Evolutionary conservation across 2,113 vertebrate species (phyloP).

Genomic region (Beaufortia kweichowensis): DNA sequence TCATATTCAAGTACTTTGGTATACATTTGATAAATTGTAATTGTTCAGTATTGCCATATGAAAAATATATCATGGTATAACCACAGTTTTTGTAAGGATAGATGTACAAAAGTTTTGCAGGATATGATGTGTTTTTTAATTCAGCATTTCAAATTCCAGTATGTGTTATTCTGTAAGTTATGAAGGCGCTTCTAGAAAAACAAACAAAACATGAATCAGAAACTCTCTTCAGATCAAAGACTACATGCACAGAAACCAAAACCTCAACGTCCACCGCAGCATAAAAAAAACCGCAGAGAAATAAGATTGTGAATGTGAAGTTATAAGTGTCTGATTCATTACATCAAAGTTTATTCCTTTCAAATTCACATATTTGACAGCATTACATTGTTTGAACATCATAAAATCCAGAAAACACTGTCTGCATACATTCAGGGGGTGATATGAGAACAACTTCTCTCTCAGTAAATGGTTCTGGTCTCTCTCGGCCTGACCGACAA

Average conservation of each 20-base stretch:
- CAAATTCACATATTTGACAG: background rate
- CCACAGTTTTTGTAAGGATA: no score
- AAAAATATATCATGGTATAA: no score
- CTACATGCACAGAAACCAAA: constrained; percentile 3
- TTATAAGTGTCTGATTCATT: background rate
- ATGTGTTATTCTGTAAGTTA: background rate
- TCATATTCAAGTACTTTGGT: no score
- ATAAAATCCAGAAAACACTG: background rate
- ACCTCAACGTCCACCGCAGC: background rate
- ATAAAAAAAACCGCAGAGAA: background rate
- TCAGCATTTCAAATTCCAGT: background rate
- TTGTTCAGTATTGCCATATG: no score
- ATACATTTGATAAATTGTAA: no score
- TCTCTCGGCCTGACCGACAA: constrained; percentile 9
- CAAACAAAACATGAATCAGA: background rate
- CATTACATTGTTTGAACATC: background rate
- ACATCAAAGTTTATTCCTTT: background rate
- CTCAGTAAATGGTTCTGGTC: background rate
- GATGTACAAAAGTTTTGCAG: no score
- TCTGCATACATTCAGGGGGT: background rate
- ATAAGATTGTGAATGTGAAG: background rate
- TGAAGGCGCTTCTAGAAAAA: background rate
- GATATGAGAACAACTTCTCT: background rate
- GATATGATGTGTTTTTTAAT: background rate
- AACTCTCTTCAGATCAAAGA: background rate